Percentiles rank a stretch among this genome's conserved stretches.
These are phyloP conservation scores for Onychomys leucogaster DNA, from an alignment of 2,797 vertebrate genomes.

Conservation along the genomic window DNA sequence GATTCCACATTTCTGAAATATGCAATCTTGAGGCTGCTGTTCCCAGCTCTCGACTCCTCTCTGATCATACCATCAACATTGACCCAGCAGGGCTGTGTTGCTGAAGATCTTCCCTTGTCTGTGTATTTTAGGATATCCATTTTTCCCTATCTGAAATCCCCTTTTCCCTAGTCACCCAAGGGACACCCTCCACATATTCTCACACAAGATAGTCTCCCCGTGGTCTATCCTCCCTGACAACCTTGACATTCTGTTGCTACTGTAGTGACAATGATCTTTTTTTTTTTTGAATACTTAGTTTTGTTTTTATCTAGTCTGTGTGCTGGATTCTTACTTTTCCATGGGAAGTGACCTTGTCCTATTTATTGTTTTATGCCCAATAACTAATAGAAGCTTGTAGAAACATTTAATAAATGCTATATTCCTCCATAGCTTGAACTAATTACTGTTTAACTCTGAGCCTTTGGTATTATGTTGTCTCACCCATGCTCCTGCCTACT, in stretches of 20 bases:
- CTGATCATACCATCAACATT: neutral
- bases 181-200: neutral
- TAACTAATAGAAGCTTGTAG: neutral
- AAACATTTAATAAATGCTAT: neutral
- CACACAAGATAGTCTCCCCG: neutral
- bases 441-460: neutral
- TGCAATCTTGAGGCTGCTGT: neutral
- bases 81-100: neutral
- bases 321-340: conserved; percentile 10
- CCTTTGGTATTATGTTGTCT: neutral
- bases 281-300: neutral
- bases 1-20: neutral
- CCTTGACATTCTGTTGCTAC: neutral
- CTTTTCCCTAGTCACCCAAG: neutral
- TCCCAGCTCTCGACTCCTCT: neutral
- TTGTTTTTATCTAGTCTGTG: conserved; percentile 23
- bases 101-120: neutral
- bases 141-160: neutral
- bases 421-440: neutral
- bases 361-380: conserved; percentile 23
- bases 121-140: neutral
- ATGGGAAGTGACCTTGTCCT: conserved; percentile 47
- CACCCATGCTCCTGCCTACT: neutral
- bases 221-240: neutral
- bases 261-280: neutral